Conservation (phyloP, 2,888 invertebrate species). For the Chloroclystis v-ata region DNA sequence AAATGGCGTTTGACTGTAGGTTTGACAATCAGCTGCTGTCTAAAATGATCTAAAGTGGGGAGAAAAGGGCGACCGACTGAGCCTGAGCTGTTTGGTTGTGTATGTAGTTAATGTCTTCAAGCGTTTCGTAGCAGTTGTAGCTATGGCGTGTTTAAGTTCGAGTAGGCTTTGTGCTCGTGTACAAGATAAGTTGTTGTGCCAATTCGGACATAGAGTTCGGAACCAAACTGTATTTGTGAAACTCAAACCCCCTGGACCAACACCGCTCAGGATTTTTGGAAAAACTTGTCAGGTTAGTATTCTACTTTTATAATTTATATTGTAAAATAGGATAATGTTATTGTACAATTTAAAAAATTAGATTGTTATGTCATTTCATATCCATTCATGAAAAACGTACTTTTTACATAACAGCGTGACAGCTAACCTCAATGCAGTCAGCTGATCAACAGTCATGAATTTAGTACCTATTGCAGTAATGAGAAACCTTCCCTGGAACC, state of each 20-base stretch:
- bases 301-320: conserved; percentile 8
- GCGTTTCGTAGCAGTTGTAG: conserved; percentile 84
- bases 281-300: conserved; percentile 71
- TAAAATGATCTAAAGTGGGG: conserved; percentile 53
- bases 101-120: conserved; percentile 76
- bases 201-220: conserved; percentile 84
- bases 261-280: conserved; percentile 75
- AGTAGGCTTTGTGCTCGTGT: conserved; percentile 89
- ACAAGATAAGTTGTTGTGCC: conserved; percentile 87
- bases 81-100: conserved; percentile 54
- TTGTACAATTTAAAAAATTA: background rate
- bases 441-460: conserved; percentile 39
- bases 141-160: conserved; percentile 90
- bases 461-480: conserved; percentile 11
- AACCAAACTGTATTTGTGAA: conserved; percentile 84
- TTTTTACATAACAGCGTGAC: conserved; percentile 49
- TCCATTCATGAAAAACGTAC: conserved; percentile 27
- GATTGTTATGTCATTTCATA: conserved; percentile 11
- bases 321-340: background rate
- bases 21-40: conserved; percentile 65
- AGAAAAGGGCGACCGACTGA: conserved; percentile 61
- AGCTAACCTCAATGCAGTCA: conserved; percentile 46
- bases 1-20: conserved; percentile 44
- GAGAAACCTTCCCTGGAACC: too few species aligned
- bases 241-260: conserved; percentile 82